Percentiles rank a stretch among this genome's conserved stretches.
Evolutionary conservation across 2,888 invertebrate species (phyloP).

Genomic region (Camponotus fellah): DNA sequence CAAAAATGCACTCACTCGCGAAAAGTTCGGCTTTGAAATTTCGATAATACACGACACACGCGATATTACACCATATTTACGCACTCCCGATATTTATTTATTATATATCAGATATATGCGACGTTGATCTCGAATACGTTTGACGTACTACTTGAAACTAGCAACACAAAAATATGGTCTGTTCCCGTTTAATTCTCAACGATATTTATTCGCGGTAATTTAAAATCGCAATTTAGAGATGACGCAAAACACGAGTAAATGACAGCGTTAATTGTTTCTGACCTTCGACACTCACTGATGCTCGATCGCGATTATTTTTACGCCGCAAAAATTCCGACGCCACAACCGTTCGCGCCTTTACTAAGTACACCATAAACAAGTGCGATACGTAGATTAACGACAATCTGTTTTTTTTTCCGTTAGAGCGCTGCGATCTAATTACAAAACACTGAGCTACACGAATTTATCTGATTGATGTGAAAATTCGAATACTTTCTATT

Average conservation of each 20-base stretch:
- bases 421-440: not conserved
- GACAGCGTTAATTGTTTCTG: not conserved
- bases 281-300: not conserved
- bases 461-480: not conserved
- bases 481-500: not conserved
- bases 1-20: too few relatives aligned
- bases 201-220: not conserved
- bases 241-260: not conserved
- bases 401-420: not conserved
- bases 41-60: too few relatives aligned
- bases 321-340: not conserved
- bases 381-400: not conserved
- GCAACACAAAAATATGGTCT: too few relatives aligned
- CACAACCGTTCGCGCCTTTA: not conserved
- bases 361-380: not conserved
- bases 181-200: not conserved
- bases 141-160: too few relatives aligned
- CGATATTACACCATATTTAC: not conserved
- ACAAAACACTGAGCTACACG: not conserved
- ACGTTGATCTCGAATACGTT: too few relatives aligned
- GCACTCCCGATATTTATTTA: not conserved
- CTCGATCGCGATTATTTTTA: not conserved
- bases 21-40: too few relatives aligned
- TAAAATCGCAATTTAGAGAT: not conserved
- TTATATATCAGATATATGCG: too few relatives aligned